Evolutionary conservation across 92 coral and sea anemone genomes (phyloP).

Genomic region (Phenganax subtilis): DNA sequence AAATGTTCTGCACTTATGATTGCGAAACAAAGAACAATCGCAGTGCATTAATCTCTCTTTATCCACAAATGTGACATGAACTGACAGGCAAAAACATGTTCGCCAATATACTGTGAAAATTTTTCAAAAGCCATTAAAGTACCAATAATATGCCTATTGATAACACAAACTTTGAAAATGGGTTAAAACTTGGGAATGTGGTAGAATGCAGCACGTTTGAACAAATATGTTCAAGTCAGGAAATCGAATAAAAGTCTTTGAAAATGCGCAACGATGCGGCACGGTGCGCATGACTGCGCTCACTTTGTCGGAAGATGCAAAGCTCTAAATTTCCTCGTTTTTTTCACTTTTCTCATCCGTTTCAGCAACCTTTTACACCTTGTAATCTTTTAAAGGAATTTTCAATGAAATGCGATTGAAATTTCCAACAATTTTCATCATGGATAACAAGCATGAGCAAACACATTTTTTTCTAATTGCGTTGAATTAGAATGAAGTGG

Average conservation of each 20-base stretch:
- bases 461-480: constrained; percentile 36
- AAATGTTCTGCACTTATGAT: constrained; percentile 25
- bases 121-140: too few species aligned
- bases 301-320: constrained; percentile 8
- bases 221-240: background rate
- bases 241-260: constrained; percentile 10
- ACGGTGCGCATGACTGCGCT: constrained; percentile 27
- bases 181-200: background rate
- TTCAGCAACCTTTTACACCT: background rate
- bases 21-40: constrained; percentile 21
- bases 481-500: background rate
- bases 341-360: background rate
- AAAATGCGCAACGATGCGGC: constrained; percentile 20
- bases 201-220: background rate
- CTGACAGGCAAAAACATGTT: constrained; percentile 7
- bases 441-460: background rate
- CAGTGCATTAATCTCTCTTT: constrained; percentile 1
- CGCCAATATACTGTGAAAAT: background rate
- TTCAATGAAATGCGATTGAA: background rate
- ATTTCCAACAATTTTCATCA: background rate
- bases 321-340: background rate
- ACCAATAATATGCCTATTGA: too few species aligned
- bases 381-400: background rate
- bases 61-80: background rate
- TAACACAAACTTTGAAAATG: background rate